Evolutionary conservation across 2,113 vertebrate genomes (phyloP).

Genomic region (Anguilla rostrata): DNA sequence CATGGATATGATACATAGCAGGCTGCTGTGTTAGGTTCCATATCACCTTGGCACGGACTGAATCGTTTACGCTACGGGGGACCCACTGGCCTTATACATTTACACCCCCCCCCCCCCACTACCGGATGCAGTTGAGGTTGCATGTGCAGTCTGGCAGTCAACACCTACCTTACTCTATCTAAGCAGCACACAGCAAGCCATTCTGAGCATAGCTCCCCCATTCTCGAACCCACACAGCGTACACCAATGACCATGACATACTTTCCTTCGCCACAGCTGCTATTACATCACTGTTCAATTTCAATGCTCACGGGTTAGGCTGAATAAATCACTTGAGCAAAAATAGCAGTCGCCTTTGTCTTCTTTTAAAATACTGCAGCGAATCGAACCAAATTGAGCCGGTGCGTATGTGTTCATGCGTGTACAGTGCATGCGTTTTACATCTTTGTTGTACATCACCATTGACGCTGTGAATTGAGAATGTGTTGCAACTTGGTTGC

Average conservation of each 20-base stretch:
- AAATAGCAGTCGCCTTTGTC: no score
- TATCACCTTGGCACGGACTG: not conserved
- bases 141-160: not conserved
- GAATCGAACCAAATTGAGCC: no score
- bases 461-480: not conserved
- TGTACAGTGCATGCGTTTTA: no score
- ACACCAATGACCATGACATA: not conserved
- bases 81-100: not conserved
- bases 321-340: no score
- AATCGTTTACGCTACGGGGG: not conserved
- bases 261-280: not conserved
- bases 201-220: not conserved
- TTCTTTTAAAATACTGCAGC: no score
- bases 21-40: not conserved
- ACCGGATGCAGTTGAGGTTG: not conserved
- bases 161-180: not conserved
- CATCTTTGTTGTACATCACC: not conserved
- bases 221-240: no score
- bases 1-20: not conserved
- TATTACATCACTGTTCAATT: not conserved
- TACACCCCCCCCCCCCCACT: not conserved
- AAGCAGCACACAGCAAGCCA: not conserved
- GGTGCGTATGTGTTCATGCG: no score
- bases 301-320: no score
- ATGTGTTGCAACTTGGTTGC: not conserved